Evolutionary conservation across 2,113 vertebrate genomes (phyloP).

Genomic region (Lampris megalopsis): DNA sequence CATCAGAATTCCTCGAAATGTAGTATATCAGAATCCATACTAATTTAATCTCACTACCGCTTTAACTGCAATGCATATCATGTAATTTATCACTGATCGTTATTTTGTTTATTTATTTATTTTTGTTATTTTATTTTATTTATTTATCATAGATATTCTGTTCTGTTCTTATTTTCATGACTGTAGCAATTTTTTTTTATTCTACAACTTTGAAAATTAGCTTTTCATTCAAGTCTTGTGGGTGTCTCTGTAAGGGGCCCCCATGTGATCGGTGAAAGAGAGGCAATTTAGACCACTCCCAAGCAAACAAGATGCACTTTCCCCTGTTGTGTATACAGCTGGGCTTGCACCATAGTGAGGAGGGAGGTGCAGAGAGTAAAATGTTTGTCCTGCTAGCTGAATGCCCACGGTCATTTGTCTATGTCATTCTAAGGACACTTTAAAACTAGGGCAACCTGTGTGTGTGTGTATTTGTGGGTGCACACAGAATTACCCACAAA

Average conservation of each 20-base stretch:
- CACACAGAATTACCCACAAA: constrained; percentile 25
- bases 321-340: constrained; percentile 73
- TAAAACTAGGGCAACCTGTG: constrained; percentile 25
- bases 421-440: constrained; percentile 36
- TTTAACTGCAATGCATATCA: too few relatives aligned
- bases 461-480: constrained; percentile 13
- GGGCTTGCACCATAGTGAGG: constrained; percentile 62
- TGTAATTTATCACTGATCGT: too few relatives aligned
- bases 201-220: too few relatives aligned
- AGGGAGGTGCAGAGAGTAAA: constrained; percentile 47
- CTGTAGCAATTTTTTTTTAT: neutral
- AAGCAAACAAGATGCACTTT: constrained; percentile 61
- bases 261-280: neutral
- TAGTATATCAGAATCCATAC: neutral
- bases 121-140: too few relatives aligned
- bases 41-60: too few relatives aligned
- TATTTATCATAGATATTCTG: neutral
- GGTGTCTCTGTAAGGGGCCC: neutral
- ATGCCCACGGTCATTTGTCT: constrained; percentile 48
- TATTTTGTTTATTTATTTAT: too few relatives aligned
- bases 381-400: constrained; percentile 64
- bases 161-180: neutral
- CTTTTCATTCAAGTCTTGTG: too few relatives aligned
- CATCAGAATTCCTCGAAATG: neutral
- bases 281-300: constrained; percentile 23